phyloP scores from a whole-genome alignment of 2,797 vertebrate genomes.

The Psittacula derbiana region DNA sequence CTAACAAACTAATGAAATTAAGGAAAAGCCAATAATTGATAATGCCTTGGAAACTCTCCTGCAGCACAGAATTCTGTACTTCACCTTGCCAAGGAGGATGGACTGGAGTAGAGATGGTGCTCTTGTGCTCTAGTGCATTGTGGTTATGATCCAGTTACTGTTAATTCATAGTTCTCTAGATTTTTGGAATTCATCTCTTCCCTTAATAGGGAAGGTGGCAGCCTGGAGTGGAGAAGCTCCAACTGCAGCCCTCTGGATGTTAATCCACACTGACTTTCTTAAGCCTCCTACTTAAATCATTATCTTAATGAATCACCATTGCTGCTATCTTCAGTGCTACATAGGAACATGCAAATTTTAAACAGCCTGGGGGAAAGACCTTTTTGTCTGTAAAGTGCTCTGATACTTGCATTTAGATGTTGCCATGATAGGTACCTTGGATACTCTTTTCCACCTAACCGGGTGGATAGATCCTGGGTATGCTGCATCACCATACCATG shows the following conservation, averaged over 20 bases:
- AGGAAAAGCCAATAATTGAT: background rate
- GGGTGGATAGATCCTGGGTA: background rate
- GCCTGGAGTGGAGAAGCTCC: constrained; percentile 15
- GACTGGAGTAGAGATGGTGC: background rate
- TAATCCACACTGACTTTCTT: constrained; percentile 58
- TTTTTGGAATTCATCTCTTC: constrained; percentile 23
- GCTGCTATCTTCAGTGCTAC: constrained; percentile 52
- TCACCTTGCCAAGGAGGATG: background rate
- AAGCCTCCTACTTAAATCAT: constrained; percentile 67
- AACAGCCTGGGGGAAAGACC: constrained; percentile 45
- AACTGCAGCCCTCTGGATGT: constrained; percentile 31
- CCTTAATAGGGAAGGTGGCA: constrained; percentile 34
- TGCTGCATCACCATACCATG: background rate
- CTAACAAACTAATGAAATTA: background rate
- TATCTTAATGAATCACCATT: constrained; percentile 69
- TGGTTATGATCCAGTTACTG: background rate
- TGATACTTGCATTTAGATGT: constrained; percentile 54
- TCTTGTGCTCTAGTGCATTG: background rate
- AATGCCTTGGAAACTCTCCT: background rate
- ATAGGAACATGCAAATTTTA: constrained; percentile 57
- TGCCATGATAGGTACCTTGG: constrained; percentile 41
- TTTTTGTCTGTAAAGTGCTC: constrained; percentile 50
- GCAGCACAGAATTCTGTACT: background rate
- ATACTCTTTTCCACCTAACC: background rate
- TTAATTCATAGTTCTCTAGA: constrained; percentile 5